Base-by-base conservation (phyloP, 1,140 invertebrate species). In the Neomicropteryx cornuta region DNA sequence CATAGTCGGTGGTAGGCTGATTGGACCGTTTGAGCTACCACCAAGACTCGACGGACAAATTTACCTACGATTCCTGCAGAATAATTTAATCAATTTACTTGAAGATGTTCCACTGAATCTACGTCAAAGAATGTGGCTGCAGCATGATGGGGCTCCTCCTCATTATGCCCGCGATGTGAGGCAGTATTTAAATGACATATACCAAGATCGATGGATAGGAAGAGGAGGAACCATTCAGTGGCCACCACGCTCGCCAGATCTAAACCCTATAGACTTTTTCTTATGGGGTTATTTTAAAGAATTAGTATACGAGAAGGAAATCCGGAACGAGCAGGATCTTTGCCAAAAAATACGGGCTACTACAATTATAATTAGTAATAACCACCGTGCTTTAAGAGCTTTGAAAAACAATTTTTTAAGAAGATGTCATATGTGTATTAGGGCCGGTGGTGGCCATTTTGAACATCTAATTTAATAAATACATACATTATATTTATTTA, bases 261-360 rank as follows among this genome's bases (percentile, higher is more conserved):
- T 66, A 36, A 62, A 51, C 36, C 49, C 50, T 23, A 39, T 57
- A 36, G 60, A 66, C 48, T 63, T 56, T 49, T 62, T 60, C 47
- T 47, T 60, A 34, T 58, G 53, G 58, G 53, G 49, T 33, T 54
- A 39, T 42, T 41, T 58, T 3, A 60, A 58, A 45, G 46, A 51
- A 34, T 33, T 41, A 33, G 47, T 55, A 14, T 60, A 60, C 35
- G 23, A 30, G 31, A 32, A 29, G 35, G 39, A 43, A 3, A 41
- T 33, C 30, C 37, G 41, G 5, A 44, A 39, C 31, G 39, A 43
- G 32, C n/a, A n/a, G n/a, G n/a, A n/a, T n/a, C n/a, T n/a, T n/a
- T n/a, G n/a, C n/a, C n/a, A n/a, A n/a, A n/a, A n/a, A n/a, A n/a
- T n/a, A n/a, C n/a, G n/a, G n/a, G n/a, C n/a, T n/a, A n/a, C n/a